Base-by-base conservation (phyloP, 92 coral and sea anemone genomes). In the Metridium senile region DNA sequence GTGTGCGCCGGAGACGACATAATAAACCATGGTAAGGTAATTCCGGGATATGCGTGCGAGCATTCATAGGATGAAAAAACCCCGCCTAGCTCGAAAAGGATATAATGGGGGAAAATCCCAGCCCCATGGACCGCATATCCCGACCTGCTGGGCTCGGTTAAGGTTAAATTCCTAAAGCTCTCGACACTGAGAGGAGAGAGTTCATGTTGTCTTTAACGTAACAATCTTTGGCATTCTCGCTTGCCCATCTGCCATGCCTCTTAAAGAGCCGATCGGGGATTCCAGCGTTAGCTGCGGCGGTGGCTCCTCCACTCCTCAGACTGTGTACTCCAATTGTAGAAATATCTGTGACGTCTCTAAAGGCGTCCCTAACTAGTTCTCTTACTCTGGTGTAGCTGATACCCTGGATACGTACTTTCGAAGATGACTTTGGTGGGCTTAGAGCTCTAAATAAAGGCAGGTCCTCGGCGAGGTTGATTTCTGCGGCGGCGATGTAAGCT, bases 331-430 rank as follows among this genome's bases (percentile, higher is more conserved):
- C 33, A 33, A 72, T 73, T 11, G 46, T 63, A 20, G 85, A 62
- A 18, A 72, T 59, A 51, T 74, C 78, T 11, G 84, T 71, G 27
- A 80, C 64, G 63, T 74, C 89, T 62, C 61, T 66, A 46, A 85
- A 85, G 29, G 89, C 77, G 63, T 85, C 89, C 61, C 79, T 64
- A 51, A 85, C 59, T 20, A 85, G 32, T 66, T 85, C 86, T 53
- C 86, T 74, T 9, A 76, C 82, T 57, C 86, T 68, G 10, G 86
- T 66, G 65, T 80, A 80, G 62, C 82, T 57, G 18, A 80, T 73
- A 8, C 86, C 78, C 51, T 68, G 75, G 30, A 30, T 43, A 22
- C 87, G 84, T 23, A 82, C 87, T 49, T 63, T 75, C 33, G 68
- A 53, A 28, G 65, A 26, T 9, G 75, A 62, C 22, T 71, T 70